Evolutionary conservation across 1,140 invertebrate species (phyloP), one percentile per base, ranked within the genome.

Genomic region (Drosophila persimilis): DNA sequence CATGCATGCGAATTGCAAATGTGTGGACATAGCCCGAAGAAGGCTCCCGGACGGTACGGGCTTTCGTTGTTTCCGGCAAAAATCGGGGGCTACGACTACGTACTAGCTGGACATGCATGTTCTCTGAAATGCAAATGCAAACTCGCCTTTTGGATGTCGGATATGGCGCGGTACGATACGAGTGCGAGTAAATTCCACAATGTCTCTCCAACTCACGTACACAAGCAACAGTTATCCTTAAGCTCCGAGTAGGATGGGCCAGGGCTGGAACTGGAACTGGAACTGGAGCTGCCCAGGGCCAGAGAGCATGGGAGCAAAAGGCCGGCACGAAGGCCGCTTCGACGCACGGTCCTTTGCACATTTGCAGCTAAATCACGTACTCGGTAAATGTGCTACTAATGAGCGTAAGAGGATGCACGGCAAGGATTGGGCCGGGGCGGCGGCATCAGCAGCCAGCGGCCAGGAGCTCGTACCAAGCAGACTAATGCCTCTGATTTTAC

Each of bases 311-410:
- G 3, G 24, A 24, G 24, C 2, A 24, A 24, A 0, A 24, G 24
- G 2, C 24, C 5, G 24, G 24, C 24, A 24, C 24, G 24, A 5
- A 24, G 24, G 24, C 24, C 24, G 3, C 13, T 13, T 8, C 41
- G 31, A 13, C 58, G 31, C 15, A 17, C 6, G 72, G 55, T 72
- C 74, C 48, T 77, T 77, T 83, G 60, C 67, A 81, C 77, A 86
- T 86, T 86, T 86, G 81, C 81, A 86, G 77, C 83, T 86, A 78
- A 86, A 86, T 86, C 81, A 86, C 81, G 81, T 86, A 86, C 70
- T 67, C 64, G 62, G 43, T 74, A 86, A 86, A 86, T 86, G 81
- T 86, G 81, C 81, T 88, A 86, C 81, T 86, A 86, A 86, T 86
- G 81, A 86, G 81, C 70, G 65, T 73, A 60, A 67, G 77, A 77